Base-by-base conservation (phyloP, 2,888 invertebrate species). In the Apodemia duryi region DNA sequence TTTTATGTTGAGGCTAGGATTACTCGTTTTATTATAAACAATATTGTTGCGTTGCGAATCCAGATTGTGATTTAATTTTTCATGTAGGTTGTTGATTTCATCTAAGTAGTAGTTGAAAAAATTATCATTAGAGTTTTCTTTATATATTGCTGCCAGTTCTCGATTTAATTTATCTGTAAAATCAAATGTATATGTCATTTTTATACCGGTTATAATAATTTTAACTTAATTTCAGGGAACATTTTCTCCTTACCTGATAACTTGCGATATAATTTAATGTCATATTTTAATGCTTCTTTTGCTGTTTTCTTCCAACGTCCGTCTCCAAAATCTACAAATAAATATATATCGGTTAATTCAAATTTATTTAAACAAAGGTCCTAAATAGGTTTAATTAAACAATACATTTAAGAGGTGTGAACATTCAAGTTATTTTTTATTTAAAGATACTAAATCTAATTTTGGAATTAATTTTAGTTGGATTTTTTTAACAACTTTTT, bases 231-330 rank as follows among this genome's bases (percentile, higher is more conserved):
- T 1, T 35, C 13, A 21, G 13, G 13, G 2, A 11, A 10, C 1
- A 29, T 21, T 29, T 54, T 28, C 9, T 54, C 29, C 75, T 74
- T 76, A 91, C 91, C 90, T 71, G 85, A 77, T 75, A 86, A 83
- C 68, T 80, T 82, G 74, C 79, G 82, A 69, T 87, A 86, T 62
- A 77, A 68, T 70, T 77, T 78, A 68, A 87, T 82, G 75, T 88
- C 87, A 66, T 82, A 81, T 70, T 81, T 78, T 62, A 85, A 76
- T 67, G 80, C 82, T 70, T 84, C 82, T 75, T 75, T 81, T 65
- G 81, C 83, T 68, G 76, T 79, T 75, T 81, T 84, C 71, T 87
- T 89, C 87, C 88, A 86, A 41, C 82, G 83, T 52, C 90, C 88
- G 71, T 87, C 85, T 61, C 90, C 89, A 76, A 81, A 80, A 75